These are phyloP conservation scores for Leptura quadrifasciata DNA, from an alignment of 2,888 invertebrate genomes.

Conservation along the genomic window DNA sequence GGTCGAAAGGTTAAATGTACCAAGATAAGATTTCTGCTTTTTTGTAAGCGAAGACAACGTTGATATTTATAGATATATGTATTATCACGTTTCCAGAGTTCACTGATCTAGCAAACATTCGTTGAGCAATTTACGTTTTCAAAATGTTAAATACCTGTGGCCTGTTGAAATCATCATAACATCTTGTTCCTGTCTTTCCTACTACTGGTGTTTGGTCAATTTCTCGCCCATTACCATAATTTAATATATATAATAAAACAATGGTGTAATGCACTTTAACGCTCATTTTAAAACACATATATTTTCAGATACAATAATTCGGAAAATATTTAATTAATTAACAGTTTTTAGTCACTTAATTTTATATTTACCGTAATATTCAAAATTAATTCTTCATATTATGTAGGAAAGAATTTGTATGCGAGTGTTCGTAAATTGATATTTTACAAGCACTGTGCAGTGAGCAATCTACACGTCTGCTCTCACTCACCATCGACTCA, in stretches of 20 bases:
- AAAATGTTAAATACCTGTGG: slow-evolving; percentile 74
- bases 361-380: neutral
- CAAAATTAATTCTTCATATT: neutral
- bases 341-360: slow-evolving; percentile 3
- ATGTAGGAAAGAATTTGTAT: neutral
- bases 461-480: slow-evolving; percentile 40
- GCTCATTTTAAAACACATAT: slow-evolving; percentile 6
- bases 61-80: slow-evolving; percentile 56
- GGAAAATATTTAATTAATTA: neutral
- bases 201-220: slow-evolving; percentile 68
- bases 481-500: slow-evolving; percentile 58
- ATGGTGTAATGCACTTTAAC: slow-evolving; percentile 18
- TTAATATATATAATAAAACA: slow-evolving; percentile 34
- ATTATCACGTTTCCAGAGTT: slow-evolving; percentile 52
- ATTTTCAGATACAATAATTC: neutral
- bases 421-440: slow-evolving; percentile 15
- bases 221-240: slow-evolving; percentile 47
- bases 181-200: slow-evolving; percentile 70
- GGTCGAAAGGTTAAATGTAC: slow-evolving; percentile 34
- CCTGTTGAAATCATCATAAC: slow-evolving; percentile 76
- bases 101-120: slow-evolving; percentile 45
- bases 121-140: neutral
- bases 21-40: slow-evolving; percentile 35
- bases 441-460: slow-evolving; percentile 18
- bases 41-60: slow-evolving; percentile 31